Evolutionary conservation across 2,888 invertebrate species (phyloP).

Genomic region (Ichneumoninae sp.): DNA sequence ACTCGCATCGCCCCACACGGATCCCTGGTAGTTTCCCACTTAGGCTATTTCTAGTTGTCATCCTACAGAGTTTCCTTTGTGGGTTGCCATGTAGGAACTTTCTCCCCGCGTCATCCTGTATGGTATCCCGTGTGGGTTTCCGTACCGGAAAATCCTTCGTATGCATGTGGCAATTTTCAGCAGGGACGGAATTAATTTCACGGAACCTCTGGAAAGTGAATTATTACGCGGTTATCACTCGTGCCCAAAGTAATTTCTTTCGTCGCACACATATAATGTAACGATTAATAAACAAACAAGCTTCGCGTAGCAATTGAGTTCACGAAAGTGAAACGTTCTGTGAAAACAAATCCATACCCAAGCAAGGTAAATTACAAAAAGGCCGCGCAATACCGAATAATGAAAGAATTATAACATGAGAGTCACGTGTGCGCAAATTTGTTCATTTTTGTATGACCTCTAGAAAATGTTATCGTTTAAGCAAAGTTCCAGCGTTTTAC

Average conservation of each 20-base stretch:
- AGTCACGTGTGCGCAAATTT: not conserved
- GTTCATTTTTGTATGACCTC: not conserved
- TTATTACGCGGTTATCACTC: too few relatives aligned
- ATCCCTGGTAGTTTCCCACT: too few relatives aligned
- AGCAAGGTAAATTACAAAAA: too few relatives aligned
- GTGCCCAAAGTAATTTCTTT: too few relatives aligned
- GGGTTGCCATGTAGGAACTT: not conserved
- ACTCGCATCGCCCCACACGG: too few relatives aligned
- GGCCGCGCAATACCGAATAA: not conserved
- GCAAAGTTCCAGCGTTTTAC: slow-evolving; percentile 8
- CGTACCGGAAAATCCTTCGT: not conserved
- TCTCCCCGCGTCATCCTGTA: not conserved
- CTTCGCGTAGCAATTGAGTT: too few relatives aligned
- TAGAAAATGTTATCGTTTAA: too few relatives aligned
- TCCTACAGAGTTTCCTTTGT: not conserved
- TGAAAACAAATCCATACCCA: too few relatives aligned
- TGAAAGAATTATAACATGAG: not conserved
- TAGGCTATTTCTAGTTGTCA: not conserved
- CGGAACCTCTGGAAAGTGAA: too few relatives aligned
- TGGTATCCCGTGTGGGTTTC: not conserved
- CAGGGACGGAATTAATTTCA: not conserved
- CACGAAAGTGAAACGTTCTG: too few relatives aligned
- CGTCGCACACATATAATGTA: too few relatives aligned
- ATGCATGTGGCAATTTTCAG: slow-evolving; percentile 7
- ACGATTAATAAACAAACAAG: too few relatives aligned